Evolutionary conservation across 2,888 invertebrate genomes (phyloP), one percentile per base, ranked within the genome.

Genomic region (Diplazon laetatorius): DNA sequence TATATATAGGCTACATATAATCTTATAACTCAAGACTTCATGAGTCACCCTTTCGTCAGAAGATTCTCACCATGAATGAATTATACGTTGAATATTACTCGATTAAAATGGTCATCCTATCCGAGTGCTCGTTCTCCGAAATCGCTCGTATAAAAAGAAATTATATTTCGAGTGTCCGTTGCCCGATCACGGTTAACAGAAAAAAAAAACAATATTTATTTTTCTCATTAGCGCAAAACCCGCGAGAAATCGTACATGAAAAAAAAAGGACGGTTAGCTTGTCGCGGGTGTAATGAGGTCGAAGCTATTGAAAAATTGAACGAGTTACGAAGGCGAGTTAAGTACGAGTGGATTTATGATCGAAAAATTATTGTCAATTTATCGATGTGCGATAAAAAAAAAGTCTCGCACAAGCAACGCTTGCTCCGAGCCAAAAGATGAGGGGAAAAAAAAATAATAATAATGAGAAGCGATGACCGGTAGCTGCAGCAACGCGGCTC

Each of bases 381-480:
- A 66, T 66, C 39, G 65, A 66, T 66, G 16, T 52, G 39, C 52
- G 65, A 66, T 37, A 66, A 66, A 30, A 30, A 30, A 30, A 30
- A 30, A 30, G 30, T 6, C 4, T 2, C 6, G 48, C 59, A 48
- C 46, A 69, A 69, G 59, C 65, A 39, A 37, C 62, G 20, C 39
- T 20, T 9, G 22, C 20, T 52, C 37, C 10, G 14, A 22, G 25
- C 39, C 8, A 3, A n/a, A 18, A 55, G 22, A 42, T 42, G 42
- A 52, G n/a, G n/a, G n/a, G 66, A 65, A 6, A 65, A 39, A 55
- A 66, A n/a, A n/a, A n/a, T n/a, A n/a, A n/a, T n/a, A n/a, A 42
- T 66, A 66, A 66, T 66, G 65, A 65, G 18, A 50, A 50, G 50
- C 65, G 50, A 52, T 66, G 65, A 66, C 65, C 50, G 22, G 65